Evolutionary conservation across 1,140 invertebrate genomes (phyloP), one percentile per base, ranked within the genome.

Genomic region (Platorchestia sp.): DNA sequence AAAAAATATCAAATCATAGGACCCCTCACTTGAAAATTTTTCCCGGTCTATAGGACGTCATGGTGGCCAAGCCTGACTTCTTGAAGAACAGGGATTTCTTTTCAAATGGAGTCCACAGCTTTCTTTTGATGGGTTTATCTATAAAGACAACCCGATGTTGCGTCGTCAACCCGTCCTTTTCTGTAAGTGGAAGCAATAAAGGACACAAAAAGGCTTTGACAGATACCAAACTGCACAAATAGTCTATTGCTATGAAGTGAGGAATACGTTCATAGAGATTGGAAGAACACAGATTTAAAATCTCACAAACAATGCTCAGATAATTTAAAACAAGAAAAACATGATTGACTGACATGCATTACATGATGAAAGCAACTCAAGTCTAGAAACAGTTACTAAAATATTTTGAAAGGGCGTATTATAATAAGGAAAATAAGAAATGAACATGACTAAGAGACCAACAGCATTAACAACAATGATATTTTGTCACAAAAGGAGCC

Each of bases 41-140:
- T 0, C n/a, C 47, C 36, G 41, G 36, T n/a, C n/a, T 95, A 27
- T 95, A 95, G 42, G 95, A 90, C 5, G 96, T 96, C n/a, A 96
- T 44, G 47, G 90, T 45, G 42, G 95, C 95, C 75, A 96, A 45
- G n/a, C 89, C 95, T 10, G 96, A 90, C 75, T 96, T 96, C 90
- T 96, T 96, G 90, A 90, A 96, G 95, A 95, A 96, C 14, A 95
- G 47, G n/a, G 95, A 95, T 47, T 96, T 96, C 95, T 96, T 96
- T 47, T 96, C 95, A 41, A 95, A 47, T 27, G 96, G 96, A 7
- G 95, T 95, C 96, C 96, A 96, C 0, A 75, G 86, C 87, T 96
- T 96, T n/a, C 95, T 96, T 14, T 91, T 89, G 87, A 96, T 90
- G 42, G 96, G 95, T 87, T 96, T 96, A 86, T 96, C 96, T 90